Percentiles rank a stretch among this genome's conserved stretches.
phyloP scores from a whole-genome alignment of 2,113 vertebrate genomes.

The Vulpes ferrilata region DNA sequence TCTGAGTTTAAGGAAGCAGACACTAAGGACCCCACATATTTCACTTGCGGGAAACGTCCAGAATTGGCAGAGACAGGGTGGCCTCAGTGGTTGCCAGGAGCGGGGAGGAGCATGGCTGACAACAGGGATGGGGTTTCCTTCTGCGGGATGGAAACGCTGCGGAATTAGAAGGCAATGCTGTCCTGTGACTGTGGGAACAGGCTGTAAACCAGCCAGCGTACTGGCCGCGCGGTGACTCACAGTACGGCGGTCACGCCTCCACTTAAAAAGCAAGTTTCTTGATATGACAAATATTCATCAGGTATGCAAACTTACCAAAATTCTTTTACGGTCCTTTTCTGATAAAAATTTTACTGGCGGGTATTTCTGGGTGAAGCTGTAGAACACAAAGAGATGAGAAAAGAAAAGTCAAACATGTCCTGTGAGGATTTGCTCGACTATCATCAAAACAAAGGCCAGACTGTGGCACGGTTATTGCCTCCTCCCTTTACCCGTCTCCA shows the following conservation, averaged over 20 bases:
- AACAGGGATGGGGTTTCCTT: background rate
- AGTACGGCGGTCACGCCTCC: background rate
- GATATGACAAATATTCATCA: conserved; percentile 35
- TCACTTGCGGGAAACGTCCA: background rate
- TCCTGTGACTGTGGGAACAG: background rate
- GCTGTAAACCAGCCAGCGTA: background rate
- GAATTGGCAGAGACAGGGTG: background rate
- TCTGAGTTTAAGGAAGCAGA: background rate
- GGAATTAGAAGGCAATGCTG: background rate
- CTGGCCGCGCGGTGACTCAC: background rate
- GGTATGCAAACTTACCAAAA: conserved; percentile 92
- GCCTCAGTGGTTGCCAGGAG: background rate
- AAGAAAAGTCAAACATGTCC: conserved; percentile 61
- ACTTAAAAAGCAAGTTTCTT: background rate
- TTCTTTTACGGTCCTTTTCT: conserved; percentile 98
- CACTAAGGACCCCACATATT: background rate
- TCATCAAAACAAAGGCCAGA: background rate
- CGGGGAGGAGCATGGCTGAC: background rate
- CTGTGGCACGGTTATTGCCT: background rate
- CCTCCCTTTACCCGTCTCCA: background rate
- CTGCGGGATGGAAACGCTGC: background rate
- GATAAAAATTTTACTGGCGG: conserved; percentile 99
- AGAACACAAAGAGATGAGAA: conserved; percentile 76
- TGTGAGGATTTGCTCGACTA: background rate
- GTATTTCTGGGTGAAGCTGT: conserved; percentile 97